A percentile compares a stretch with the other conserved stretches of the same genome.
These are phyloP conservation scores for Alligator sinensis DNA, from an alignment of 2,113 vertebrate species.

Conservation along the genomic window DNA sequence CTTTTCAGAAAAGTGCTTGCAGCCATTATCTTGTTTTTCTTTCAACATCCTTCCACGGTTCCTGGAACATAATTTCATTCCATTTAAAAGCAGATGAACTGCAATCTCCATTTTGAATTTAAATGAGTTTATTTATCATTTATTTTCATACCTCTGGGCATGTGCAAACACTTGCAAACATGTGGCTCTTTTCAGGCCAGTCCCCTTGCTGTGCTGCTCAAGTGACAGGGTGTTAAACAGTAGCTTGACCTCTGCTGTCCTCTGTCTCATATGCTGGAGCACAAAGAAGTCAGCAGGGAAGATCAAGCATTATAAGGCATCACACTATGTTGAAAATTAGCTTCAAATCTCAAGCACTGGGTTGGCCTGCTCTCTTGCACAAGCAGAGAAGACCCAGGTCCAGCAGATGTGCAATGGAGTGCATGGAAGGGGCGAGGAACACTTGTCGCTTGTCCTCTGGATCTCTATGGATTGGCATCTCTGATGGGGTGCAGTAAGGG, in stretches of 20 bases:
- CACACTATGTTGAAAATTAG: background rate
- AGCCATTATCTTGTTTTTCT: background rate
- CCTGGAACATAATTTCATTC: background rate
- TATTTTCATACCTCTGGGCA: background rate
- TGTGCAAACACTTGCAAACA: too few species aligned
- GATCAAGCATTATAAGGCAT: background rate
- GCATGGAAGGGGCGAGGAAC: background rate
- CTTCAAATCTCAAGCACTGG: background rate
- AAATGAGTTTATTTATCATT: background rate
- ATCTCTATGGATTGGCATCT: background rate
- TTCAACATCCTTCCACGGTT: background rate
- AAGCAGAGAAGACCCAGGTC: background rate
- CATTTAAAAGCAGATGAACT: background rate
- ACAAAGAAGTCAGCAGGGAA: background rate
- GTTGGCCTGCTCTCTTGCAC: background rate
- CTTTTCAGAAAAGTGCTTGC: background rate
- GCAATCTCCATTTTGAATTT: background rate
- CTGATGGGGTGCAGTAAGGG: background rate
- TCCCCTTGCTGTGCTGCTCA: background rate
- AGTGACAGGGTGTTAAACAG: background rate
- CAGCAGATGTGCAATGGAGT: background rate
- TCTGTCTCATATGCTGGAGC: background rate
- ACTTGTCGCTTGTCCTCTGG: background rate
- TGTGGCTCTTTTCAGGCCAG: background rate
- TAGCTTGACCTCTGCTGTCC: rapidly evolving